A percentile compares a stretch with the other conserved stretches of the same genome.
These are phyloP conservation scores for Sebastes oblongus DNA, from an alignment of 2,797 vertebrate species.

Conservation along the genomic window DNA sequence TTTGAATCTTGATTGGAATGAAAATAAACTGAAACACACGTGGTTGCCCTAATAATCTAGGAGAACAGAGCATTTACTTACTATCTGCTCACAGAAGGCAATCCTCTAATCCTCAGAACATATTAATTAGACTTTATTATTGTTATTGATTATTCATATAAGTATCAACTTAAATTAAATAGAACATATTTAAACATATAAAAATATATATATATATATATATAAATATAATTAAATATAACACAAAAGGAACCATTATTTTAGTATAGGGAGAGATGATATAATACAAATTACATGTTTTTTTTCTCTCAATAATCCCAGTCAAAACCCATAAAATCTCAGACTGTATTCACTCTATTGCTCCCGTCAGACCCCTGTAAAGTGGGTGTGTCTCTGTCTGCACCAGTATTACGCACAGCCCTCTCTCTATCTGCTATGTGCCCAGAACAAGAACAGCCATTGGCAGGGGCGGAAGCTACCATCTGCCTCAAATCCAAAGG, in stretches of 20 bases:
- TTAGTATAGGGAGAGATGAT: background rate
- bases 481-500: conserved; percentile 62
- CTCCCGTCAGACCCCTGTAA: conserved; percentile 25
- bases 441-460: conserved; percentile 40
- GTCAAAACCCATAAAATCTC: background rate
- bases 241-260: background rate
- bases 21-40: background rate
- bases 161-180: background rate
- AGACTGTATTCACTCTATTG: conserved; percentile 3
- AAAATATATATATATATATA: background rate
- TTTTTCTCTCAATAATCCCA: background rate
- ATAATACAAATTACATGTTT: background rate
- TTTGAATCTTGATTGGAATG: background rate
- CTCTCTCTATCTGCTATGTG: conserved; percentile 47
- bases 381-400: conserved; percentile 64
- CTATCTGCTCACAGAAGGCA: background rate
- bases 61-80: background rate
- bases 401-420: conserved; percentile 61
- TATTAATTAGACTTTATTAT: background rate
- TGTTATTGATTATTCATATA: background rate
- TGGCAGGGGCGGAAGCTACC: conserved; percentile 70
- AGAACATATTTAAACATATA: background rate
- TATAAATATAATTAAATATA: background rate
- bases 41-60: background rate
- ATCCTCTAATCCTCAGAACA: background rate